These are phyloP conservation scores for Melinaea marsaeus DNA, from an alignment of 2,888 invertebrate species.

Conservation along the genomic window DNA sequence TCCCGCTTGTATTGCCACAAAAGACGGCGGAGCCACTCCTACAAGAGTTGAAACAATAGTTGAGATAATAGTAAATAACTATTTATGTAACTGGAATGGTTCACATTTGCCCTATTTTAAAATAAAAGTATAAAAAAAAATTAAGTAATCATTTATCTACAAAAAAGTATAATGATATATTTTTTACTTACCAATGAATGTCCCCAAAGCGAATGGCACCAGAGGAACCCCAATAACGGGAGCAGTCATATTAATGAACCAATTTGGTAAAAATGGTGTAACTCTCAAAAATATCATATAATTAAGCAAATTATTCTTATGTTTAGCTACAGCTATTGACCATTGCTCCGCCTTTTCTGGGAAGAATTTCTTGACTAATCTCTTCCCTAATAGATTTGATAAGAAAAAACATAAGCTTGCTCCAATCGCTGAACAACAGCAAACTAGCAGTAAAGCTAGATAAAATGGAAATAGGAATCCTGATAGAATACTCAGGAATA, in stretches of 20 bases:
- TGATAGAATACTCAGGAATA: constrained; percentile 97
- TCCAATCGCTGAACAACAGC: constrained; percentile 96
- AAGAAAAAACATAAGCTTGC: constrained; percentile 97
- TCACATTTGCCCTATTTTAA: too few species aligned
- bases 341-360: constrained; percentile 92
- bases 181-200: constrained; percentile 87
- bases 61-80: not conserved
- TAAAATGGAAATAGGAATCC: constrained; percentile 98
- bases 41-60: constrained; percentile 34
- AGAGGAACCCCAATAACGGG: constrained; percentile 98
- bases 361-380: constrained; percentile 90
- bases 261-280: constrained; percentile 98
- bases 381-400: constrained; percentile 92
- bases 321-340: constrained; percentile 90
- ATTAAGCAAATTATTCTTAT: constrained; percentile 92
- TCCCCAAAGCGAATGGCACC: constrained; percentile 94
- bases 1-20: constrained; percentile 98
- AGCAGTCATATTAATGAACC: constrained; percentile 98
- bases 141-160: too few species aligned
- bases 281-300: constrained; percentile 98
- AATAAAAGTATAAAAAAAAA: too few species aligned
- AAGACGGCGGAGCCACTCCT: constrained; percentile 97
- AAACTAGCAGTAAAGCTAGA: constrained; percentile 90
- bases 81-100: not conserved
- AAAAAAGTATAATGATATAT: not conserved